phyloP scores from a whole-genome alignment of 2,797 vertebrate genomes.

The Botia kubotai region DNA sequence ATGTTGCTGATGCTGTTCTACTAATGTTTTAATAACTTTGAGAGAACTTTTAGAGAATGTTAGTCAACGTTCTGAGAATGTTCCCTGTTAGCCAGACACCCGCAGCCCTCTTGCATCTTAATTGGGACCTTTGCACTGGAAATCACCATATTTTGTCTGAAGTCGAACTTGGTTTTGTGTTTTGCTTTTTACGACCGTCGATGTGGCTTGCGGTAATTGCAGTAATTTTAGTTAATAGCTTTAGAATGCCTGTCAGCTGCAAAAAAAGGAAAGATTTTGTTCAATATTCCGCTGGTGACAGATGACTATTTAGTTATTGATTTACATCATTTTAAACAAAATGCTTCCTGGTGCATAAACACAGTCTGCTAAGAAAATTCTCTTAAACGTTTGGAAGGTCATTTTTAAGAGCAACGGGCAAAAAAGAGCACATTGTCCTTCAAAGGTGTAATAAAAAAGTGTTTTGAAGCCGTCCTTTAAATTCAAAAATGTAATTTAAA shows the following conservation, averaged over 20 bases:
- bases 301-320: not conserved
- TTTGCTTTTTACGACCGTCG: not conserved
- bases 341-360: constrained; percentile 15
- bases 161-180: not conserved
- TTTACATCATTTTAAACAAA: constrained; percentile 10
- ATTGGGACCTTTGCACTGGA: too few relatives aligned
- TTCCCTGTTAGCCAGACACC: too few relatives aligned
- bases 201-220: not conserved
- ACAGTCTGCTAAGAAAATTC: not conserved
- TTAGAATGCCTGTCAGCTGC: not conserved
- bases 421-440: constrained; percentile 8
- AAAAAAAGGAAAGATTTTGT: not conserved
- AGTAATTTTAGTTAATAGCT: constrained; percentile 8
- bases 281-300: constrained; percentile 2
- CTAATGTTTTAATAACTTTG: too few relatives aligned
- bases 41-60: too few relatives aligned
- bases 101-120: too few relatives aligned
- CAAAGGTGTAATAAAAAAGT: constrained; percentile 4
- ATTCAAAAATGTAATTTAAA: too few relatives aligned
- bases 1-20: too few relatives aligned
- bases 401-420: constrained; percentile 19
- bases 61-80: too few relatives aligned
- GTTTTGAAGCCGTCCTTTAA: too few relatives aligned
- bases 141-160: too few relatives aligned
- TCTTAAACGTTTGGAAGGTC: too few relatives aligned